Conservation (phyloP, 2,113 vertebrate genomes). For the Mustela lutreola region DNA sequence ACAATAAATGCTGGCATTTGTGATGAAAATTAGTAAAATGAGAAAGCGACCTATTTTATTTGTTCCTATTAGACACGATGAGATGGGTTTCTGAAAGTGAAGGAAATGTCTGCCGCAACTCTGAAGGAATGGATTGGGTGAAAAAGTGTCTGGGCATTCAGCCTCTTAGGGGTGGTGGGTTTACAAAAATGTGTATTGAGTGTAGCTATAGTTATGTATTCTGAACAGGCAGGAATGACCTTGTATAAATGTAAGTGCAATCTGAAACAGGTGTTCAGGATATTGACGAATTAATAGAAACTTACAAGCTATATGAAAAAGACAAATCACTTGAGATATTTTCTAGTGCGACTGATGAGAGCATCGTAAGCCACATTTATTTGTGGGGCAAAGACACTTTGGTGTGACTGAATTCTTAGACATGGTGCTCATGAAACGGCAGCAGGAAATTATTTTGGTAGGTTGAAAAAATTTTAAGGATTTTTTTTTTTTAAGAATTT, state of each 20-base stretch:
- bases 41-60: background rate
- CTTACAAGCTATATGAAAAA: background rate
- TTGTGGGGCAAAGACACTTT: background rate
- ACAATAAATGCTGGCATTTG: background rate
- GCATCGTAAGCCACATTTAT: background rate
- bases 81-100: conserved; percentile 2
- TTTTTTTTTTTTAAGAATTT: background rate
- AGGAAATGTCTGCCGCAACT: background rate
- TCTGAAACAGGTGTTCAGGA: background rate
- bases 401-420: background rate
- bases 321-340: background rate
- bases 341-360: background rate
- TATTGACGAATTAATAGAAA: conserved; percentile 6
- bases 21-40: conserved; percentile 2
- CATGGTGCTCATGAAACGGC: background rate
- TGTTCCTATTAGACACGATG: background rate
- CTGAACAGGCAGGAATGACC: background rate
- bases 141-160: background rate
- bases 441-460: background rate
- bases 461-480: background rate
- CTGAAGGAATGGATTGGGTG: background rate
- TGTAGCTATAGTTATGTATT: background rate
- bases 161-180: background rate
- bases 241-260: background rate
- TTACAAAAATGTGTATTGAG: background rate